Conservation (phyloP, 2,113 vertebrate genomes). For the Danionella cerebrum region DNA sequence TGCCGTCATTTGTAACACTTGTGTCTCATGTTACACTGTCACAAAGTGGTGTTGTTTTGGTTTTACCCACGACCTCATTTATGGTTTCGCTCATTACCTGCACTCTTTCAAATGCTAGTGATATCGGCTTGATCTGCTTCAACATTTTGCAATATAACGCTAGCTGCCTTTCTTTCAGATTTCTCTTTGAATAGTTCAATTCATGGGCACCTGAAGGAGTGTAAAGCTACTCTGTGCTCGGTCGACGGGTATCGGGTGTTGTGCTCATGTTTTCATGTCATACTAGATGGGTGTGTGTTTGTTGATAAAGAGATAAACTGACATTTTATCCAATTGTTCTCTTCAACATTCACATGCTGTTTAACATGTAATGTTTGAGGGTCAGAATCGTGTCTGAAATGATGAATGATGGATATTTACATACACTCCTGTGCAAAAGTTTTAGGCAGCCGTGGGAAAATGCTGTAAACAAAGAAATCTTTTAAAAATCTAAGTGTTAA, state of each 20-base stretch:
- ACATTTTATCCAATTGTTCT: constrained; percentile 7
- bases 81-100: neutral
- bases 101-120: neutral
- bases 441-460: too few species aligned
- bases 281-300: constrained; percentile 7
- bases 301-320: constrained; percentile 11
- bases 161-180: neutral
- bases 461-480: too few species aligned
- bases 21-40: neutral
- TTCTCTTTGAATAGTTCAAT: neutral
- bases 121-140: neutral
- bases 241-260: constrained; percentile 16
- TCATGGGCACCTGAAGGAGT: neutral
- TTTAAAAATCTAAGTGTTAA: too few species aligned
- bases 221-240: neutral
- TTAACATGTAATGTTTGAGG: neutral
- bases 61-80: neutral
- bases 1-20: neutral
- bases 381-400: neutral
- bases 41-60: neutral
- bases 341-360: constrained; percentile 19
- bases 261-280: constrained; percentile 11
- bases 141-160: neutral
- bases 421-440: too few species aligned
- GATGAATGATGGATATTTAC: too few species aligned